Conservation (phyloP, 64 coral and sea anemone species). For the Trachythela sp. region DNA sequence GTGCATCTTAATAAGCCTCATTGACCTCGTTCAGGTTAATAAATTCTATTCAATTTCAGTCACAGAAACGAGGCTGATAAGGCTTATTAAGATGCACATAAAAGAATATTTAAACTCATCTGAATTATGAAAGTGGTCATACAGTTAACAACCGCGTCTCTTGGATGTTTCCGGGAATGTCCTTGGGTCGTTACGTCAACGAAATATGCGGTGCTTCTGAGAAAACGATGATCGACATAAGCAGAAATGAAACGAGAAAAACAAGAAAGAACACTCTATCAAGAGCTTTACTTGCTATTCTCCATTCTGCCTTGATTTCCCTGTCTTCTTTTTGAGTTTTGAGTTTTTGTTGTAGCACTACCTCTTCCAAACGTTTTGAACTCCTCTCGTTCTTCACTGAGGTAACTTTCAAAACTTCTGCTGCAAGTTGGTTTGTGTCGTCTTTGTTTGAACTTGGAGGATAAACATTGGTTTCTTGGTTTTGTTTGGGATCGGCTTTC, state of each 20-base stretch:
- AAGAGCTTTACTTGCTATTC: neutral
- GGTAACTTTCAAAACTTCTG: neutral
- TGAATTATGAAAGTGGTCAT: no score
- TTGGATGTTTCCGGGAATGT: no score
- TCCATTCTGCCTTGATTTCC: conserved; percentile 12
- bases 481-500: neutral
- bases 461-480: neutral
- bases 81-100: no score
- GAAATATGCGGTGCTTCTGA: neutral
- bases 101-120: no score
- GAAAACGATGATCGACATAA: neutral
- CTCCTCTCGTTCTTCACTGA: neutral
- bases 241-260: neutral
- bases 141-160: no score
- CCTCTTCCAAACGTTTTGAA: neutral
- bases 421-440: neutral
- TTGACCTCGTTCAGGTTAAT: no score
- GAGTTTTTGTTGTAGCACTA: neutral
- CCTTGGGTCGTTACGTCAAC: neutral
- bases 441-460: neutral
- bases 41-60: no score
- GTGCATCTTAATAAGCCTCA: no score
- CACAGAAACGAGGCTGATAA: no score
- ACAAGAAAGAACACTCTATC: neutral
- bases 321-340: neutral